phyloP scores from a whole-genome alignment of 2,888 invertebrate species.

The Schizaphis graminum region DNA sequence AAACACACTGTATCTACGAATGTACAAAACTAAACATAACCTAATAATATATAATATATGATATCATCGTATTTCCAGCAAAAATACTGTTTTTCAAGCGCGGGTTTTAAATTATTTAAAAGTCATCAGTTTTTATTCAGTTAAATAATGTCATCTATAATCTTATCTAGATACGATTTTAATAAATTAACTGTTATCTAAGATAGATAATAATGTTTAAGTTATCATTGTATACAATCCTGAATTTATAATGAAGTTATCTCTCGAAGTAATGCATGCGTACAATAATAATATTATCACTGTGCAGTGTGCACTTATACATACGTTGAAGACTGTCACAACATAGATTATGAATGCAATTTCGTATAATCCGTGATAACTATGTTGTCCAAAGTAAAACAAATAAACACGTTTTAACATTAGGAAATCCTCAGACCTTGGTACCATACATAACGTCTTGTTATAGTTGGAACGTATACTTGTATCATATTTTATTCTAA shows the following conservation, averaged over 20 bases:
- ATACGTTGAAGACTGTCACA: background rate
- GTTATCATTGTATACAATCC: background rate
- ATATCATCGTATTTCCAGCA: background rate
- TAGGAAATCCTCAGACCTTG: background rate
- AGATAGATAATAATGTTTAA: background rate
- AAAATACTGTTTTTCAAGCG: background rate
- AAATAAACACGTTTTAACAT: background rate
- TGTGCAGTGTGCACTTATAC: background rate
- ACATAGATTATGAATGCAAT: background rate
- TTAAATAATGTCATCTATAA: no score
- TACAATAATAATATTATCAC: background rate
- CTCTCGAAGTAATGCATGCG: background rate
- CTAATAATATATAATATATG: background rate
- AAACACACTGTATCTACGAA: background rate
- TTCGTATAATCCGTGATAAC: background rate
- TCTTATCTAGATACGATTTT: background rate
- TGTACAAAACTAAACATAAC: background rate
- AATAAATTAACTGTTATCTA: background rate
- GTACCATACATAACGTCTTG: background rate
- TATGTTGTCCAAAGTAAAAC: background rate
- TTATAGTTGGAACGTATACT: background rate
- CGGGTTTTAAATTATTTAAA: background rate
- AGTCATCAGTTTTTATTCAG: background rate
- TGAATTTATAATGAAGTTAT: background rate
- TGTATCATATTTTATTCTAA: background rate